A percentile compares a stretch with the other conserved stretches of the same genome.
phyloP scores from a whole-genome alignment of 2,113 vertebrate genomes.

The Indicator maculatus region DNA sequence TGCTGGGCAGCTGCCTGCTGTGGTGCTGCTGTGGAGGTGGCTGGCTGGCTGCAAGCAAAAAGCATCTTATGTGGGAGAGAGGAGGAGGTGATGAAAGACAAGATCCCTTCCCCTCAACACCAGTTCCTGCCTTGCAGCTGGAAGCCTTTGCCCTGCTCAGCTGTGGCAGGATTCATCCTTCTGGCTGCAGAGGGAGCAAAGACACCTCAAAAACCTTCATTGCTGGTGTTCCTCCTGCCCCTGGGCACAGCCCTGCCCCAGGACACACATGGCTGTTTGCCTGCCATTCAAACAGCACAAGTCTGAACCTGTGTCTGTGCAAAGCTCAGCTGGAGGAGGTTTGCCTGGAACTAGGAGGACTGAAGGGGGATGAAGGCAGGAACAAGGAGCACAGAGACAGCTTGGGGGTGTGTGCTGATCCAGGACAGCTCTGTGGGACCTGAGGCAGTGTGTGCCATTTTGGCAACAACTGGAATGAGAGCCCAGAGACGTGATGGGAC shows the following conservation, averaged over 20 bases:
- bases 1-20: neutral
- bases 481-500: neutral
- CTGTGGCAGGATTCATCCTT: neutral
- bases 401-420: neutral
- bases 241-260: neutral
- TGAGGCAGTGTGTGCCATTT: fast-evolving
- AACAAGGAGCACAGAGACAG: neutral
- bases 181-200: neutral
- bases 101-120: neutral
- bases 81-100: neutral
- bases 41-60: slow-evolving; percentile 27
- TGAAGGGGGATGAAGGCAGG: neutral
- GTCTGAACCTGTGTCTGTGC: neutral
- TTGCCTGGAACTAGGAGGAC: neutral
- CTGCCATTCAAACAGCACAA: neutral
- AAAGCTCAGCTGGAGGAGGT: neutral
- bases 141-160: neutral
- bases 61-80: neutral
- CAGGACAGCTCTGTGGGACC: fast-evolving
- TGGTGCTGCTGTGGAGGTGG: neutral
- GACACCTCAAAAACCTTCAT: neutral
- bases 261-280: fast-evolving
- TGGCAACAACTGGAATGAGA: neutral
- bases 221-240: neutral
- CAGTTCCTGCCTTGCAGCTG: neutral